Percentiles rank a stretch among this genome's conserved stretches.
These are phyloP conservation scores for Denticeps clupeoides DNA, from an alignment of 2,797 vertebrate species.

Conservation along the genomic window DNA sequence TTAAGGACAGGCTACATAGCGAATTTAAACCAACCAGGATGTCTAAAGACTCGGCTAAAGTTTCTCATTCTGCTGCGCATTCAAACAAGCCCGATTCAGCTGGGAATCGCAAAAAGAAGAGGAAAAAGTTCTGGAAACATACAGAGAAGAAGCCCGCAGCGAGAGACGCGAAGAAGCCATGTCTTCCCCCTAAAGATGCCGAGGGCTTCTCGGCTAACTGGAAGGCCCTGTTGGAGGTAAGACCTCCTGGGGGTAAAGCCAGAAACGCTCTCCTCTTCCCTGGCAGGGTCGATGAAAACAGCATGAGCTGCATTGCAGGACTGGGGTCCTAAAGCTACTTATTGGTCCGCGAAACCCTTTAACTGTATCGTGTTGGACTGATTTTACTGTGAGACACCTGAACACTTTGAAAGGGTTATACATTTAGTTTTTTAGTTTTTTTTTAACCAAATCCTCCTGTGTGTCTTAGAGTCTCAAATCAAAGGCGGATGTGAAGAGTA, in stretches of 20 bases:
- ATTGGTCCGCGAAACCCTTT: no score
- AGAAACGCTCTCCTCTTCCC: no score
- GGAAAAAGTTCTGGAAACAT: background rate
- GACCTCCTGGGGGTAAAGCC: no score
- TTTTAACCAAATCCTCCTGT: background rate
- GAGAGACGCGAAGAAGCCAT: background rate
- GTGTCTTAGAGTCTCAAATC: constrained; percentile 12
- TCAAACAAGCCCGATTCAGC: background rate
- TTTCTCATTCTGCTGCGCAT: background rate
- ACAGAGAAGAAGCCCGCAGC: background rate
- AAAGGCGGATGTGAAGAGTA: background rate
- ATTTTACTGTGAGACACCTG: no score
- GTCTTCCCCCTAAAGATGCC: constrained; percentile 4
- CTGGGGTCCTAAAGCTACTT: no score
- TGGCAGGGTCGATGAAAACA: no score
- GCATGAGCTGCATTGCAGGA: no score
- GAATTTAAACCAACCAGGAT: no score
- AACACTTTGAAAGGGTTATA: no score
- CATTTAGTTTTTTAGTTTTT: background rate
- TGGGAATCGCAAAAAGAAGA: background rate
- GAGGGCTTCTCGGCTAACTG: constrained; percentile 26
- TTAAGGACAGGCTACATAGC: background rate
- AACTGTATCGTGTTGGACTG: no score
- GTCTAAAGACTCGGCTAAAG: background rate
- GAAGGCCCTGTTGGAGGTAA: constrained; percentile 21